phyloP scores from a whole-genome alignment of 2,113 vertebrate species.

The Danionella cerebrum region DNA sequence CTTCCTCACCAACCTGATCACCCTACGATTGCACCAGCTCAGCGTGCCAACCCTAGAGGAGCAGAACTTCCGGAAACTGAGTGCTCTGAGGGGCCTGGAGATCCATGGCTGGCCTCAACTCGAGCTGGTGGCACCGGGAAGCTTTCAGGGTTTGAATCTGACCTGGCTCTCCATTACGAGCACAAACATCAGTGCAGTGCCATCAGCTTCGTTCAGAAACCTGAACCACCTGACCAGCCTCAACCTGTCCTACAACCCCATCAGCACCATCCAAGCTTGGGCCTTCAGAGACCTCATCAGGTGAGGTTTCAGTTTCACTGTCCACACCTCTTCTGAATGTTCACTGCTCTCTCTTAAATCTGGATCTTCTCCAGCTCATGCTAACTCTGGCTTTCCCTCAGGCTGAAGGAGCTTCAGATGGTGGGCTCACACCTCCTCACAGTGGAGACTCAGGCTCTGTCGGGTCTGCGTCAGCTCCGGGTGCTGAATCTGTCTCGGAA shows the following conservation, averaged over 20 bases:
- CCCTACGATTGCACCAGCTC: constrained; percentile 83
- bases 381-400: too few species aligned
- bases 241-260: constrained; percentile 93
- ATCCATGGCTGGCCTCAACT: constrained; percentile 87
- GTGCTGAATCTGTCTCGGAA: constrained; percentile 92
- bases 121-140: constrained; percentile 80
- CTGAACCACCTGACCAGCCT: constrained; percentile 83
- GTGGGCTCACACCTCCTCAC: constrained; percentile 77
- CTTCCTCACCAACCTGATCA: constrained; percentile 81
- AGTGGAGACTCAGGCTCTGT: constrained; percentile 81
- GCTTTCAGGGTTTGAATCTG: constrained; percentile 89
- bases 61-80: constrained; percentile 84
- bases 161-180: constrained; percentile 89
- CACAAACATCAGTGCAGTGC: constrained; percentile 88
- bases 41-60: constrained; percentile 81
- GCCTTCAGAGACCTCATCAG: constrained; percentile 87
- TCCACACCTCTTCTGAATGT: too few species aligned
- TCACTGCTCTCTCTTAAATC: too few species aligned
- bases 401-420: constrained; percentile 87
- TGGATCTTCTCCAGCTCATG: too few species aligned
- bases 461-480: constrained; percentile 86
- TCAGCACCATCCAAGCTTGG: constrained; percentile 79
- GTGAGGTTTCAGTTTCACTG: not conserved
- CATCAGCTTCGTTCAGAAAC: constrained; percentile 79
- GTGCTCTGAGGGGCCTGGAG: constrained; percentile 79